Evolutionary conservation across 2,797 vertebrate genomes (phyloP).

Genomic region (Hyperoplus immaculatus): DNA sequence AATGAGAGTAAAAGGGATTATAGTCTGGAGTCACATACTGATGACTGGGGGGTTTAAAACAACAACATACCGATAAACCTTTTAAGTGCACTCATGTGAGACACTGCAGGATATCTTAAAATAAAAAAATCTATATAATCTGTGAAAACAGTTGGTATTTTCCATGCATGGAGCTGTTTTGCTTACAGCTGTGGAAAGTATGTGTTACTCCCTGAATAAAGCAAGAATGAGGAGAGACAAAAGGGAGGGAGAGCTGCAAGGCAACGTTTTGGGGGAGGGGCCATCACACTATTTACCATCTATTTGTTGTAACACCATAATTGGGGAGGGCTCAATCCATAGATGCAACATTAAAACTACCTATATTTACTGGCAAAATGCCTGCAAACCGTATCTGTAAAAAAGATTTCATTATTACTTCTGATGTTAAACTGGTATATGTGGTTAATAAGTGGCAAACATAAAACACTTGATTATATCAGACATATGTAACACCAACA

Average conservation of each 20-base stretch:
- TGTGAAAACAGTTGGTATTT: slow-evolving; percentile 22
- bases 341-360: slow-evolving; percentile 46
- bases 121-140: slow-evolving; percentile 17
- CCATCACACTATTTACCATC: slow-evolving; percentile 56
- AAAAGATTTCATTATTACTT: slow-evolving; percentile 38
- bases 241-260: slow-evolving; percentile 21
- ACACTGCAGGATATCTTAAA: slow-evolving; percentile 5
- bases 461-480: slow-evolving; percentile 10
- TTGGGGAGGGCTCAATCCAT: slow-evolving; percentile 53
- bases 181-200: slow-evolving; percentile 6
- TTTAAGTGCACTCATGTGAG: slow-evolving; percentile 7
- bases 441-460: slow-evolving; percentile 13
- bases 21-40: slow-evolving; percentile 16
- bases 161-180: slow-evolving; percentile 1
- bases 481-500: background rate
- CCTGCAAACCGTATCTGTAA: slow-evolving; percentile 15
- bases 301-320: slow-evolving; percentile 52
- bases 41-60: background rate
- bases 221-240: slow-evolving; percentile 13
- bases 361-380: slow-evolving; percentile 34
- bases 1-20: slow-evolving; percentile 45
- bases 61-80: slow-evolving; percentile 24
- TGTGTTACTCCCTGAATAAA: slow-evolving; percentile 5
- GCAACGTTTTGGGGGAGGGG: slow-evolving; percentile 43
- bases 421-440: slow-evolving; percentile 32